These are phyloP conservation scores for Drosophila prostipennis DNA, from an alignment of 2,888 invertebrate species.

Conservation along the genomic window DNA sequence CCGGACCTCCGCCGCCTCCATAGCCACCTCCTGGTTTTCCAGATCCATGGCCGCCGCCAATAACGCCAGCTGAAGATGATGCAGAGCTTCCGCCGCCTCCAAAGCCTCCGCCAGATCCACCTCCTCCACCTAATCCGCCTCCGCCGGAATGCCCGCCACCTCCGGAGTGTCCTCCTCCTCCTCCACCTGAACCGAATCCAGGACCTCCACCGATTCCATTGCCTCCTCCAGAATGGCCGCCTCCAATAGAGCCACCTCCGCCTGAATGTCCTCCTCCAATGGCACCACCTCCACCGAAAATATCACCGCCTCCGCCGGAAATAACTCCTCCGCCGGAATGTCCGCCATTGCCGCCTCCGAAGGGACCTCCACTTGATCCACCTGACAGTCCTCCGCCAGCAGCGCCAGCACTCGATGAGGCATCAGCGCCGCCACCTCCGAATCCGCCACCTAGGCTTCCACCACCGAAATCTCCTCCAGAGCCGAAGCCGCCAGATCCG, in stretches of 20 bases:
- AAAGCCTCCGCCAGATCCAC: slow-evolving; percentile 21
- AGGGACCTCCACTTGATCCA: background rate
- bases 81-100: slow-evolving; percentile 38
- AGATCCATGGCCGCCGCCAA: slow-evolving; percentile 29
- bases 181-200: slow-evolving; percentile 7
- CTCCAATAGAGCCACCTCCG: slow-evolving; percentile 11
- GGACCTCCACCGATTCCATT: slow-evolving; percentile 13
- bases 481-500: slow-evolving; percentile 11
- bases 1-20: background rate
- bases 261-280: no score
- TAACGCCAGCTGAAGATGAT: slow-evolving; percentile 19
- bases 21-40: slow-evolving; percentile 13
- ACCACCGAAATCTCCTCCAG: background rate
- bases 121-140: slow-evolving; percentile 12
- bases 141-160: slow-evolving; percentile 6
- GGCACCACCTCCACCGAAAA: no score
- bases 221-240: slow-evolving; percentile 20
- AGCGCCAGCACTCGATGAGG: no score
- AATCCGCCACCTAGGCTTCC: background rate
- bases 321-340: slow-evolving; percentile 1
- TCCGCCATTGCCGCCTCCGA: background rate
- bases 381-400: slow-evolving; percentile 6
- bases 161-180: slow-evolving; percentile 9
- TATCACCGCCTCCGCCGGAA: no score
- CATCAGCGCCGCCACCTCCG: slow-evolving; percentile 7